Base-by-base conservation (phyloP, 2,888 invertebrate species). In the Chrysotoxum bicinctum region DNA sequence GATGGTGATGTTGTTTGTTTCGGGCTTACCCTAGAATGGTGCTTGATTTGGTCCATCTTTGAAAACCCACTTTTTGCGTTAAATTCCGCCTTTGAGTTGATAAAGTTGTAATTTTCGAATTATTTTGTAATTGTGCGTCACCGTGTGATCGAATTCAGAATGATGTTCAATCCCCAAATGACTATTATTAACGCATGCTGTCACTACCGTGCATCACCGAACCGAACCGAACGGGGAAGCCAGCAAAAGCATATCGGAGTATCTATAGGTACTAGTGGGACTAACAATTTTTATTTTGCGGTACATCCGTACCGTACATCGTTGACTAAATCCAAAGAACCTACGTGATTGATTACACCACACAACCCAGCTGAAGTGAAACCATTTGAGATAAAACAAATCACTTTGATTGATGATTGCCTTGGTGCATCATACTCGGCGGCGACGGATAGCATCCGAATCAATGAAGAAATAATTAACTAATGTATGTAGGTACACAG, bases 371-470 rank as follows among this genome's bases (percentile, higher is more conserved):
- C 75, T 58, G 78, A 84, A 84, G 79, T 75, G 70, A 52, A 66
- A 75, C 64, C 68, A 78, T 58, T 76, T 75, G 83, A 88, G 87
- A 87, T 90, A 89, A 89, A 89, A 89, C 89, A 90, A 90, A 90
- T 90, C 90, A 90, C 90, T 88, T 89, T 90, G 90, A 90, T 90
- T 90, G 90, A 90, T 90, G 90, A 90, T 90, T 90, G 89, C 89
- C 89, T 72, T 60, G 52, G 62, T 80, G 85, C 74, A 76, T 66
- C 48, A 48, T 72, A 58, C 56, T 45, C 66, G 60, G 21, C 58
- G 76, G 21, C 66, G 60, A 16, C 58, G 76, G 21, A 72, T 68
- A 68, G 80, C 72, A 76, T 85, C 62, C 76, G 75, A 73, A 72
- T 85, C 80, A 80, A 80, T 85, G 75, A 73, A 76, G 85, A 85